phyloP scores from a whole-genome alignment of 2,113 vertebrate species.

The Tympanuchus pallidicinctus region DNA sequence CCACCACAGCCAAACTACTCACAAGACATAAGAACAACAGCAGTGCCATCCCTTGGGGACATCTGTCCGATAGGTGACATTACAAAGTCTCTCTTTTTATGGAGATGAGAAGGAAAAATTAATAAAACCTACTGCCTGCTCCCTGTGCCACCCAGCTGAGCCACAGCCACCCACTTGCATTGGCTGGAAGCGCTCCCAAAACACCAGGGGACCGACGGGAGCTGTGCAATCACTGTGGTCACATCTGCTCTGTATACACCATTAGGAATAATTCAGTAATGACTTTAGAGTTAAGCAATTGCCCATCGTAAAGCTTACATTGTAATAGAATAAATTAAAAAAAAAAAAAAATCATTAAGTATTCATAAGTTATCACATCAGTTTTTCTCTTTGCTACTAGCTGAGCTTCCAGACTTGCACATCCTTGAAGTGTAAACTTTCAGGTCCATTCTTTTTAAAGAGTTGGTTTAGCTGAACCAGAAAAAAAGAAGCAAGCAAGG shows the following conservation, averaged over 20 bases:
- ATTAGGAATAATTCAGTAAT: background rate
- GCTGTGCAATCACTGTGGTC: background rate
- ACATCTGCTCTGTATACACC: background rate
- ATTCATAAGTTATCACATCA: accelerated
- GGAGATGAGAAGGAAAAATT: background rate
- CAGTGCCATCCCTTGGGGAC: accelerated
- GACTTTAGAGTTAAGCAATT: background rate
- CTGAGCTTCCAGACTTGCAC: background rate
- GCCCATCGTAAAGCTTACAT: background rate
- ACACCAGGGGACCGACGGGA: background rate
- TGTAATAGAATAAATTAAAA: background rate
- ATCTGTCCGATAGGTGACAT: accelerated
- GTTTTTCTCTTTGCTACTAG: background rate
- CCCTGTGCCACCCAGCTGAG: background rate
- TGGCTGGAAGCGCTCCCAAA: background rate
- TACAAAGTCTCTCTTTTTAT: background rate
- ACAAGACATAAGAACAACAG: background rate
- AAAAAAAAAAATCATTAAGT: background rate
- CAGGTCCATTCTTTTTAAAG: background rate
- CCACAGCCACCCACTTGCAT: accelerated
- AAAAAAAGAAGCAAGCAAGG: background rate
- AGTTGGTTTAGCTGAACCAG: background rate
- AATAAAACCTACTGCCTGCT: background rate
- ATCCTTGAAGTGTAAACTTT: background rate
- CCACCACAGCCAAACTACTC: background rate